A percentile compares a stretch with the other conserved stretches of the same genome.
phyloP scores from a whole-genome alignment of 2,888 invertebrate genomes.

The Macropis europaea region DNA sequence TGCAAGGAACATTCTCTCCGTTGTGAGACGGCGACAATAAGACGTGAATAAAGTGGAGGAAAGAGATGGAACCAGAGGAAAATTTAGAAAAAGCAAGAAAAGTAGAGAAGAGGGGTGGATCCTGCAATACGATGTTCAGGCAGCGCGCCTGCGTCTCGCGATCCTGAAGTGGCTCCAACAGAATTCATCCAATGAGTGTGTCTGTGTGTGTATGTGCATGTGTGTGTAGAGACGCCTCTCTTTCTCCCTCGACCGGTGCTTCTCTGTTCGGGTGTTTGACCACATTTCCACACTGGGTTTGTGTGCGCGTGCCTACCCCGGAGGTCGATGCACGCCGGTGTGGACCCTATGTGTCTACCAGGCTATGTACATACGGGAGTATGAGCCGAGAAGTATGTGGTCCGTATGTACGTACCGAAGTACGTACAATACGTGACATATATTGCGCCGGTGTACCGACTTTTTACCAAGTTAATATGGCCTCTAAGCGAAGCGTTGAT shows the following conservation, averaged over 20 bases:
- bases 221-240: not conserved
- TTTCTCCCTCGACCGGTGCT: not conserved
- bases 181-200: constrained; percentile 40
- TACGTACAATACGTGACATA: constrained; percentile 49
- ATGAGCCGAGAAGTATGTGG: constrained; percentile 36
- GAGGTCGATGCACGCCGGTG: constrained; percentile 52
- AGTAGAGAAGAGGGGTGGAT: constrained; percentile 22
- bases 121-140: constrained; percentile 60
- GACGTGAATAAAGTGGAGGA: not conserved
- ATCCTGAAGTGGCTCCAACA: constrained; percentile 42
- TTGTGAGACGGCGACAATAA: too few species aligned
- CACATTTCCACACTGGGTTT: constrained; percentile 44
- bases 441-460: constrained; percentile 35
- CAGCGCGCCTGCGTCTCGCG: constrained; percentile 67
- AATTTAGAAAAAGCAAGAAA: constrained; percentile 5
- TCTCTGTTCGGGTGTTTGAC: constrained; percentile 45
- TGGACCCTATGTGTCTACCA: constrained; percentile 49
- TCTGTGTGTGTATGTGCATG: constrained; percentile 23
- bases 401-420: constrained; percentile 23
- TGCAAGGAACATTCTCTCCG: too few species aligned
- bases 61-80: not conserved
- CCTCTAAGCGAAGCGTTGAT: constrained; percentile 29
- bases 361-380: constrained; percentile 31
- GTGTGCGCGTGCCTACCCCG: constrained; percentile 10
- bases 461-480: constrained; percentile 51